Percentiles rank a stretch among this genome's conserved stretches.
phyloP scores from a whole-genome alignment of 2,113 vertebrate genomes.

The Apaloderma vittatum region DNA sequence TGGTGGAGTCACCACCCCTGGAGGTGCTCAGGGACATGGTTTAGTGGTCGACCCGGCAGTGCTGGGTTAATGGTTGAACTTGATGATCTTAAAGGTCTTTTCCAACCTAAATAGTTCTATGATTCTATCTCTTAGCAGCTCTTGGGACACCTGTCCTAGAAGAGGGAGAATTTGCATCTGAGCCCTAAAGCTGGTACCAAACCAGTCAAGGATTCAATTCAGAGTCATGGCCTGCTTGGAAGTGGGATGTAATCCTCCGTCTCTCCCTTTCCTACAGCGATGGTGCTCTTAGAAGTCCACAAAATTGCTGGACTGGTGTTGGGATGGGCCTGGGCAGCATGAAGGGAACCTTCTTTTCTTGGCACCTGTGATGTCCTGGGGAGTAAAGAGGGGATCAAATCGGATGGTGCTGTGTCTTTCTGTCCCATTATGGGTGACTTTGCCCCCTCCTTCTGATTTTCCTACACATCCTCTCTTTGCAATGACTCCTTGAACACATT shows the following conservation, averaged over 20 bases:
- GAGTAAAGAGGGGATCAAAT: not conserved
- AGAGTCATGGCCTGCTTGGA: not conserved
- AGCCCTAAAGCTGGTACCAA: not conserved
- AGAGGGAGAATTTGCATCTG: fast-evolving
- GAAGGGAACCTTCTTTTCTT: not conserved
- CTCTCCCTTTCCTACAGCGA: fast-evolving
- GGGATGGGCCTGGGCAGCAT: not conserved
- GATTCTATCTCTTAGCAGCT: not conserved
- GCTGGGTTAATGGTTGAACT: too few relatives aligned
- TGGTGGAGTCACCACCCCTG: too few relatives aligned
- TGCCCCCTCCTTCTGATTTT: not conserved
- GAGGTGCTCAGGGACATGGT: too few relatives aligned
- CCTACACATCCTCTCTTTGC: not conserved
- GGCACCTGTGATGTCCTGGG: not conserved
- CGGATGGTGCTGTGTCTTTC: fast-evolving
- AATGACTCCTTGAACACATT: not conserved
- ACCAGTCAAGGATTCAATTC: not conserved
- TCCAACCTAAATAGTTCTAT: too few relatives aligned
- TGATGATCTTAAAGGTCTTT: too few relatives aligned
- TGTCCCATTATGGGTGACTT: not conserved
- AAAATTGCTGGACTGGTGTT: not conserved
- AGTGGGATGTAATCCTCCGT: not conserved
- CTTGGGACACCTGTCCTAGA: not conserved
- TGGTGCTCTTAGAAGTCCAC: not conserved
- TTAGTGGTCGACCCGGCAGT: too few relatives aligned